Percentiles rank a stretch among this genome's conserved stretches.
These are phyloP conservation scores for Caradrina kadenii DNA, from an alignment of 2,888 invertebrate genomes.

Conservation along the genomic window DNA sequence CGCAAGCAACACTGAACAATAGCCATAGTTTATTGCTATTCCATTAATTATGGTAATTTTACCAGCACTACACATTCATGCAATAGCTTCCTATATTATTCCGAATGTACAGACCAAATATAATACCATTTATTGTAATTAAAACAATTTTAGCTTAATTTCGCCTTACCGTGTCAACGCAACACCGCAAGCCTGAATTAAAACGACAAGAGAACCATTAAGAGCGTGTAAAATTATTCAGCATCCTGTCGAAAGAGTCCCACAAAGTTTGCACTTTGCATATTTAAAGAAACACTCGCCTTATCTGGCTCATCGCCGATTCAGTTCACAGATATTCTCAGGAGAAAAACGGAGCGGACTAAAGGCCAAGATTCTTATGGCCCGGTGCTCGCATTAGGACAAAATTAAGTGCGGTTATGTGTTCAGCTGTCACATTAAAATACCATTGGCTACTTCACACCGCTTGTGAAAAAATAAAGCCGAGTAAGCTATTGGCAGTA, in stretches of 20 bases:
- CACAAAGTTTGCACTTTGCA: conserved; percentile 89
- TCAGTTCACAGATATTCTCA: conserved; percentile 84
- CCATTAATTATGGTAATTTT: conserved; percentile 67
- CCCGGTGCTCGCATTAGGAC: conserved; percentile 85
- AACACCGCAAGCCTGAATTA: conserved; percentile 80
- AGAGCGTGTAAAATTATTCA: conserved; percentile 90
- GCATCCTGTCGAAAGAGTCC: conserved; percentile 84
- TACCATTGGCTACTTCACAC: conserved; percentile 84
- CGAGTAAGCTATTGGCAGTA: conserved; percentile 79
- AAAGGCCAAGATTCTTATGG: conserved; percentile 81
- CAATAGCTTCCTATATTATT: conserved; percentile 50
- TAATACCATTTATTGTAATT: conserved; percentile 61
- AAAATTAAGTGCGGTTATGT: conserved; percentile 90
- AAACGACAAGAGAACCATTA: conserved; percentile 86
- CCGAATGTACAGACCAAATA: conserved; percentile 54
- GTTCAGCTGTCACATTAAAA: conserved; percentile 89
- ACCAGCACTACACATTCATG: conserved; percentile 35
- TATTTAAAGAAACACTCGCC: conserved; percentile 88
- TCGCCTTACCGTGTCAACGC: conserved; percentile 78
- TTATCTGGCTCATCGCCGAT: conserved; percentile 89
- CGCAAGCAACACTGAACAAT: conserved; percentile 71
- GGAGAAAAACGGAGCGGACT: conserved; percentile 81
- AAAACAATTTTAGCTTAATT: conserved; percentile 70
- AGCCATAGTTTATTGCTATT: conserved; percentile 68
- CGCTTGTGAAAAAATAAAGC: conserved; percentile 79